phyloP scores from a whole-genome alignment of 30 jellyfish, hydroid and myxozoan genomes.

The Phacellophora camtschatica region DNA sequence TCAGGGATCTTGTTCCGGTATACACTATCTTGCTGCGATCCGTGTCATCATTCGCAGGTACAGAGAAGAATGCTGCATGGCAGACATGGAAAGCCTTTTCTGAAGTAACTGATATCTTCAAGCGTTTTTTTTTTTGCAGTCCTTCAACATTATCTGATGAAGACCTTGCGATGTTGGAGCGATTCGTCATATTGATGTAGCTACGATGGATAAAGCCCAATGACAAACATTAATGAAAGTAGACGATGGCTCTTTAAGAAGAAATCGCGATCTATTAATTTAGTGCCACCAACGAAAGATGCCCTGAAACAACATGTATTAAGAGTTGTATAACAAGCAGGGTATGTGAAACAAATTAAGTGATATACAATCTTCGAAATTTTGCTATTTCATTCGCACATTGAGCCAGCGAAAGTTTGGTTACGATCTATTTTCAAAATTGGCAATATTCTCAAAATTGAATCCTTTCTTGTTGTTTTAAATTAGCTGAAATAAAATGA shows the following conservation, averaged over 20 bases:
- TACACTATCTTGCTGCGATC: conserved; percentile 25
- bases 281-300: conserved; percentile 59
- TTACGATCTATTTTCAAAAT: too few species aligned
- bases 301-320: conserved; percentile 37
- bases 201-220: conserved; percentile 33
- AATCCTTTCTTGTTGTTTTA: too few species aligned
- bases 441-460: too few species aligned
- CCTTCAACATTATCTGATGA: background rate
- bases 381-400: too few species aligned
- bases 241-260: conserved; percentile 43
- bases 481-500: too few species aligned
- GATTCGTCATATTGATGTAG: conserved; percentile 38
- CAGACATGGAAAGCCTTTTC: conserved; percentile 27
- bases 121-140: conserved; percentile 1
- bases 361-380: too few species aligned
- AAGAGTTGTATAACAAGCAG: conserved; percentile 56
- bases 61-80: conserved; percentile 22
- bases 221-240: conserved; percentile 12
- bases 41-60: conserved; percentile 2
- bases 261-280: conserved; percentile 18
- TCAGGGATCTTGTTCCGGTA: conserved; percentile 4
- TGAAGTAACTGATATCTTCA: background rate
- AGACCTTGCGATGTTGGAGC: background rate
- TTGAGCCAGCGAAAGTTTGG: too few species aligned
- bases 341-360: conserved; percentile 11